Conservation (phyloP, 2,888 invertebrate species). For the Salticus scenicus region DNA sequence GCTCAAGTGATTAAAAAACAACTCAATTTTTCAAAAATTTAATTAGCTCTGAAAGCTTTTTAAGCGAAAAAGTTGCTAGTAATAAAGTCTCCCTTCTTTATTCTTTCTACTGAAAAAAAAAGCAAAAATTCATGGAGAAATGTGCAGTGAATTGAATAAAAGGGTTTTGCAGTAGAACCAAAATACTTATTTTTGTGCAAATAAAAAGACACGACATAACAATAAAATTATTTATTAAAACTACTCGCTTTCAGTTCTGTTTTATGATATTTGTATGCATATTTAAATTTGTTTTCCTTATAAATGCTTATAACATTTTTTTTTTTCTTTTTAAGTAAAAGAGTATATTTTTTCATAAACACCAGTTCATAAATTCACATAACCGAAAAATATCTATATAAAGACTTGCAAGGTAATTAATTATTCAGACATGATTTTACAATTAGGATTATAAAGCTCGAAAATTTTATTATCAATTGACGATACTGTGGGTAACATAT, state of each 20-base stretch:
- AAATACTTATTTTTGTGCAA: background rate
- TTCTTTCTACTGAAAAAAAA: background rate
- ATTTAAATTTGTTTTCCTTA: too few species aligned
- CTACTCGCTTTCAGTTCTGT: background rate
- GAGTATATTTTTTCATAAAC: background rate
- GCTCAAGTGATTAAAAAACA: background rate
- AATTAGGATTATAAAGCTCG: background rate
- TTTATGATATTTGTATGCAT: background rate
- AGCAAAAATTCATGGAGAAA: background rate
- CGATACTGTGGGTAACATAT: too few species aligned
- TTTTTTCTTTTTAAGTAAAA: too few species aligned
- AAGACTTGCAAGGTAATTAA: background rate
- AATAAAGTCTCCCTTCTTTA: background rate
- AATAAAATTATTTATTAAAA: constrained; percentile 10
- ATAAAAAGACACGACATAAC: background rate
- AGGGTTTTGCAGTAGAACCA: background rate
- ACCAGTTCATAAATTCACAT: constrained; percentile 22
- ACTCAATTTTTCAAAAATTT: background rate
- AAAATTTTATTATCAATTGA: background rate
- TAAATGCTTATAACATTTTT: too few species aligned
- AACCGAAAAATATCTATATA: background rate
- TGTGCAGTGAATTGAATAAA: background rate
- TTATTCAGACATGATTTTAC: background rate
- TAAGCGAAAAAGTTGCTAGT: background rate
- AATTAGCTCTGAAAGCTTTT: background rate